A percentile compares a stretch with the other conserved stretches of the same genome.
phyloP scores from a whole-genome alignment of 2,113 vertebrate species.

The Panthera tigris region DNA sequence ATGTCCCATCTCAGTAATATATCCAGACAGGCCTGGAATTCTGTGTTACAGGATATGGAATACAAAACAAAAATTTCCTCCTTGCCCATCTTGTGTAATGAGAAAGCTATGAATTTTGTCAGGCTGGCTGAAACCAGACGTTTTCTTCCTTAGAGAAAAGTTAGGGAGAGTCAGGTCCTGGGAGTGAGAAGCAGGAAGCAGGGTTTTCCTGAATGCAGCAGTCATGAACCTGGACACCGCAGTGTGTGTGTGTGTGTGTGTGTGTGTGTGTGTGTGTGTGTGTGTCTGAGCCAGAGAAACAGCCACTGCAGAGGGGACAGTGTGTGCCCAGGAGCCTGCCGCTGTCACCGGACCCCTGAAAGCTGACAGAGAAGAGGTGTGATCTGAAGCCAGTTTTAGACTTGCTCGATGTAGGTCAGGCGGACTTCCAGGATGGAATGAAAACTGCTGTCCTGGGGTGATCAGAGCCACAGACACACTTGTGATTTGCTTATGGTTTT shows the following conservation, averaged over 20 bases:
- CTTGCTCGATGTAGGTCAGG: constrained; percentile 65
- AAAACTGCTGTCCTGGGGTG: neutral
- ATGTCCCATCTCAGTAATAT: neutral
- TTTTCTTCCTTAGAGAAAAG: constrained; percentile 56
- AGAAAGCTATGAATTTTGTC: constrained; percentile 35
- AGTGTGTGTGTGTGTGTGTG: neutral
- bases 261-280: neutral
- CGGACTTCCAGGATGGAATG: constrained; percentile 55
- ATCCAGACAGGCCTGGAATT: neutral
- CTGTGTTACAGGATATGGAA: neutral
- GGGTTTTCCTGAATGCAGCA: constrained; percentile 62
- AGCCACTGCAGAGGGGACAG: neutral
- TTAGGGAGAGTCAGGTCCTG: neutral
- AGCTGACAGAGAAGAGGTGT: constrained; percentile 49
- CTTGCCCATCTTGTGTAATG: constrained; percentile 25
- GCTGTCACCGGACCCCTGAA: constrained; percentile 55
- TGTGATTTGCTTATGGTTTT: constrained; percentile 50
- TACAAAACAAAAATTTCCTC: constrained; percentile 31
- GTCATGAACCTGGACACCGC: constrained; percentile 62
- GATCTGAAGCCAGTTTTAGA: constrained; percentile 61
- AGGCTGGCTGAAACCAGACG: neutral
- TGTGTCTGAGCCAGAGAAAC: neutral
- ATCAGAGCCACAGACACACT: constrained; percentile 2
- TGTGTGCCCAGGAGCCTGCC: constrained; percentile 10
- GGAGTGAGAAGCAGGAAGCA: neutral